Evolutionary conservation across 2,888 invertebrate genomes (phyloP).

Genomic region (Oegoconia quadripuncta): DNA sequence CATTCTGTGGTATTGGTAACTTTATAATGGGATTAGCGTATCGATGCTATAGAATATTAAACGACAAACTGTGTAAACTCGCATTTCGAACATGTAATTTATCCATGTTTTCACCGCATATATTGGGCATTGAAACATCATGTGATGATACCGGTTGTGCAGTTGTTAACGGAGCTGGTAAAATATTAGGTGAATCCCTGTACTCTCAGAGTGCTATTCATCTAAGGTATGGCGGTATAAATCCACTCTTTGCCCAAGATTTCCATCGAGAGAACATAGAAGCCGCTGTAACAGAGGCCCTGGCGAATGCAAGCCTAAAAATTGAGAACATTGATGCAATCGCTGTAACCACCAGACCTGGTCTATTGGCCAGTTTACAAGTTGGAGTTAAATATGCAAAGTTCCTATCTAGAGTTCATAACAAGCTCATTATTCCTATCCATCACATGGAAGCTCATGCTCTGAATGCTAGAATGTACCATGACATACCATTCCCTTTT

Average conservation of each 20-base stretch:
- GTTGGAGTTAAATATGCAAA: conserved; percentile 92
- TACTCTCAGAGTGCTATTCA: conserved; percentile 89
- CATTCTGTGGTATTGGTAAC: too few species aligned
- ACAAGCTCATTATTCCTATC: conserved; percentile 94
- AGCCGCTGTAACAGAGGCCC: conserved; percentile 82
- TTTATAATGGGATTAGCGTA: too few species aligned
- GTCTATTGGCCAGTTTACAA: conserved; percentile 86
- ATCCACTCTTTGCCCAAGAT: conserved; percentile 91
- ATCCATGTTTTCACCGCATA: conserved; percentile 16
- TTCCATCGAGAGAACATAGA: conserved; percentile 90
- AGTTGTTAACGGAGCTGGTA: conserved; percentile 85
- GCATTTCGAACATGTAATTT: neutral
- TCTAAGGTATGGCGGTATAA: conserved; percentile 89
- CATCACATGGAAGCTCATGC: conserved; percentile 99
- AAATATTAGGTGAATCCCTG: conserved; percentile 88
- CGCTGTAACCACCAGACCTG: conserved; percentile 95
- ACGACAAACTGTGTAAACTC: too few species aligned
- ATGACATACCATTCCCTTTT: conserved; percentile 90
- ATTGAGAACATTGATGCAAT: conserved; percentile 89
- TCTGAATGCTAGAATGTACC: conserved; percentile 87
- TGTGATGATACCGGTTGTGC: conserved; percentile 98
- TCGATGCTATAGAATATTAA: too few species aligned
- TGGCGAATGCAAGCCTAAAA: conserved; percentile 78
- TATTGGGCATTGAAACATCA: conserved; percentile 97
- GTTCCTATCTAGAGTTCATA: conserved; percentile 81